A percentile compares a stretch with the other conserved stretches of the same genome.
phyloP scores from a whole-genome alignment of 1,140 invertebrate genomes.

The Cotesia chilonis region DNA sequence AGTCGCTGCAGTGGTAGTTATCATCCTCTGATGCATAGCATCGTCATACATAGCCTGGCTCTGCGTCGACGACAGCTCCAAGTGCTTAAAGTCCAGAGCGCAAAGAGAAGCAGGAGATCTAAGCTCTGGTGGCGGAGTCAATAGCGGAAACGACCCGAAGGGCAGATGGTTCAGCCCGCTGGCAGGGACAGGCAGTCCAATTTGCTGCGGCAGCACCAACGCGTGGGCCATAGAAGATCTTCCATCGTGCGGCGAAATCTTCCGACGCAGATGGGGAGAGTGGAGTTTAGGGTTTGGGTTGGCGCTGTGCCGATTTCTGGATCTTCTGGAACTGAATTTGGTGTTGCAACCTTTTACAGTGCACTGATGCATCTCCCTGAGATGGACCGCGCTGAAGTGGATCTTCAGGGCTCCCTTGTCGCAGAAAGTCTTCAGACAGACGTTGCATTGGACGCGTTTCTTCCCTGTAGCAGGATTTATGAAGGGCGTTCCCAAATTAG shows the following conservation, averaged over 20 bases:
- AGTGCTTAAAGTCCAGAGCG: conserved; percentile 75
- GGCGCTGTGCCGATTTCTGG: conserved; percentile 94
- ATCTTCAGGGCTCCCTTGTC: conserved; percentile 99
- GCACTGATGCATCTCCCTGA: conserved; percentile 99
- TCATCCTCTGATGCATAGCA: conserved; percentile 60
- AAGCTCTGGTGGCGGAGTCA: conserved; percentile 79
- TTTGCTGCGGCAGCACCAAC: conserved; percentile 77
- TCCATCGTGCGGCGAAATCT: conserved; percentile 93
- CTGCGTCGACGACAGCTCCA: conserved; percentile 67
- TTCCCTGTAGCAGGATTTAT: conserved; percentile 93
- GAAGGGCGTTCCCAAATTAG: conserved; percentile 87
- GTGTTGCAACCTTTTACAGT: conserved; percentile 98
- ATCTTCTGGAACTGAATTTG: conserved; percentile 98
- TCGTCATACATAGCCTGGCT: conserved; percentile 55
- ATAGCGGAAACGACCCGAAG: conserved; percentile 78
- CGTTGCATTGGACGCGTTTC: conserved; percentile 97
- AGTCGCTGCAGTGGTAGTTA: conserved; percentile 46
- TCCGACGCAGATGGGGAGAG: conserved; percentile 89
- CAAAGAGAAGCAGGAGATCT: conserved; percentile 70
- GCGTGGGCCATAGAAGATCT: conserved; percentile 86
- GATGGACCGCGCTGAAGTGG: conserved; percentile 98
- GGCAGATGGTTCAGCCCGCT: conserved; percentile 73
- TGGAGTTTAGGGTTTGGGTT: conserved; percentile 99
- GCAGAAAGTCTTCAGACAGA: conserved; percentile 98
- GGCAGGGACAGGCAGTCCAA: conserved; percentile 69